Evolutionary conservation across 2,888 invertebrate genomes (phyloP).

Genomic region (Stenodema calcarata): DNA sequence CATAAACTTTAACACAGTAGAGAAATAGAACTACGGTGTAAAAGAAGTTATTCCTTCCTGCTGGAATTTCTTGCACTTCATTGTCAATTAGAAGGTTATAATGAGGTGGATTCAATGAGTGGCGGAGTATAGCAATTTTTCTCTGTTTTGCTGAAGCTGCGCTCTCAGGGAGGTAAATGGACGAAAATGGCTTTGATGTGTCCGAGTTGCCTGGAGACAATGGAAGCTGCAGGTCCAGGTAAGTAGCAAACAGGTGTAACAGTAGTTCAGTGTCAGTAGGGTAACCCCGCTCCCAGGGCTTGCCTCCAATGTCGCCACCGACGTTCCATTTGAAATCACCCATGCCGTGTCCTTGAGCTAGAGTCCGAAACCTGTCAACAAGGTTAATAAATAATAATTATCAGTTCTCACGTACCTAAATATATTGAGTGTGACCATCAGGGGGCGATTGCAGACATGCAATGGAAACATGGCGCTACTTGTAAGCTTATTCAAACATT

Average conservation of each 20-base stretch:
- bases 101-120: constrained; percentile 72
- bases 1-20: constrained; percentile 74
- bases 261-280: constrained; percentile 88
- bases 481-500: background rate
- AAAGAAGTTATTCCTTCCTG: constrained; percentile 87
- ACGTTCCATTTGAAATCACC: constrained; percentile 88
- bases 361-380: constrained; percentile 72
- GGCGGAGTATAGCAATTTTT: constrained; percentile 70
- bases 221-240: constrained; percentile 74
- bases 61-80: constrained; percentile 72
- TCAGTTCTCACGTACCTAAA: no score
- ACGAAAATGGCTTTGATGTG: constrained; percentile 72
- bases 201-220: constrained; percentile 69
- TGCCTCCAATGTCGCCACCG: constrained; percentile 75
- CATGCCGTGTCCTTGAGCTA: constrained; percentile 85
- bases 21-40: constrained; percentile 84
- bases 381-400: constrained; percentile 60
- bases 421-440: no score
- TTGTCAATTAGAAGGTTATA: constrained; percentile 73
- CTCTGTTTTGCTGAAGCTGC: constrained; percentile 64
- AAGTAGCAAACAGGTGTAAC: constrained; percentile 83
- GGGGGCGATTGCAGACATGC: no score
- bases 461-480: no score
- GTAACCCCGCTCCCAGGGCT: constrained; percentile 80
- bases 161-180: constrained; percentile 63